Evolutionary conservation across 2,888 invertebrate genomes (phyloP), one percentile per base, ranked within the genome.

Genomic region (Drosophila bunnanda): DNA sequence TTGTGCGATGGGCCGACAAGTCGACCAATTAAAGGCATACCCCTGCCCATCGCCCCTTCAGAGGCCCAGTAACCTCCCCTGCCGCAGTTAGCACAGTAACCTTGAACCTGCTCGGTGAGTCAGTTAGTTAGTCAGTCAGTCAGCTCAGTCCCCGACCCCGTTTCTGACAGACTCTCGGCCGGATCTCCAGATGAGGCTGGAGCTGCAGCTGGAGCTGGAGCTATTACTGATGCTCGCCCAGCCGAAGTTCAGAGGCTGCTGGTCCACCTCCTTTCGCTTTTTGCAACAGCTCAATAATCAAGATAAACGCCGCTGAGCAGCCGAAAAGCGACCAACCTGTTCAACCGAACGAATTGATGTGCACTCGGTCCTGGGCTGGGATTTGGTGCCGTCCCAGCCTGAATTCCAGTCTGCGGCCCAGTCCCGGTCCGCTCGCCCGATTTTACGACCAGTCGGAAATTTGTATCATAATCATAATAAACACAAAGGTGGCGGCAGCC

Each of bases 21-120:
- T 78, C 69, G 89, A 84, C 90, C 88, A 90, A 89, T 89, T 89
- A 89, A 90, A 89, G 90, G 70, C 86, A 82, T 79, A 80, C 78
- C 79, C 77, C 50, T 34, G 32, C 76, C 22, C 62, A 25, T 38
- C 22, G n/a, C 59, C 25, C 20, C 20, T 62, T 32, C 46, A 30
- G 38, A 53, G 52, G 54, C 53, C 36, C 46, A 54, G 53, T 34
- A 52, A 22, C 50, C 34, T 34, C 50, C 50, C 50, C 34, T 52
- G 34, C 50, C 44, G 38, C 70, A 54, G 60, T 89, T 89, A 89
- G 79, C 90, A 88, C 87, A 89, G 85, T 89, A 89, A 89, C 89
- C 89, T 89, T 89, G 89, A 90, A 90, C 89, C 90, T 81, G 78
- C 84, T 78, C 52, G 73, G 77, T 84, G 74, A 84, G 73, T 85